These are phyloP conservation scores for Phymatocera aterrima DNA, from an alignment of 2,888 invertebrate genomes.

Conservation along the genomic window DNA sequence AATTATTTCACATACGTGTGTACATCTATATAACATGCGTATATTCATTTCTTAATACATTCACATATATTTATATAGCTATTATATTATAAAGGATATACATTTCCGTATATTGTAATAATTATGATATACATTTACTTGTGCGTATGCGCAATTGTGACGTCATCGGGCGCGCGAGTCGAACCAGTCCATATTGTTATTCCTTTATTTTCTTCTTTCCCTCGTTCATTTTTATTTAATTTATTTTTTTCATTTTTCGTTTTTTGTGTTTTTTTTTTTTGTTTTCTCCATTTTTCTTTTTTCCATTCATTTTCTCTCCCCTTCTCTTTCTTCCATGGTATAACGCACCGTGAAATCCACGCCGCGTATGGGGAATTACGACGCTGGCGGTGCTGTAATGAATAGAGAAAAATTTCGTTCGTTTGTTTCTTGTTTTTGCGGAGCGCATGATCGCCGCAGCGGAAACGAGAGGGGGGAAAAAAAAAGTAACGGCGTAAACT, in stretches of 20 bases:
- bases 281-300: background rate
- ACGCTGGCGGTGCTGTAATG: constrained; percentile 63
- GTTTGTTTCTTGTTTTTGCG: too few relatives aligned
- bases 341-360: too few relatives aligned
- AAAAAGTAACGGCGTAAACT: too few relatives aligned
- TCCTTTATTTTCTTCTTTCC: background rate
- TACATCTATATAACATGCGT: background rate
- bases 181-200: constrained; percentile 11
- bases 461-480: too few relatives aligned
- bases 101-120: too few relatives aligned
- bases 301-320: background rate
- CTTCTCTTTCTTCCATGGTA: too few relatives aligned
- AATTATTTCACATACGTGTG: background rate
- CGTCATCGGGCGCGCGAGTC: constrained; percentile 43
- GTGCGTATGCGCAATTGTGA: constrained; percentile 42
- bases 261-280: background rate
- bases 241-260: too few relatives aligned
- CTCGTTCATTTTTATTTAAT: background rate
- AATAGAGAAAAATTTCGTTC: too few relatives aligned
- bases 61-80: background rate
- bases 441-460: too few relatives aligned
- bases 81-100: too few relatives aligned
- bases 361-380: constrained; percentile 66
- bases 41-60: background rate
- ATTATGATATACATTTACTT: background rate